Evolutionary conservation across 2,113 vertebrate species (phyloP).

Genomic region (Hemibates koningsi): DNA sequence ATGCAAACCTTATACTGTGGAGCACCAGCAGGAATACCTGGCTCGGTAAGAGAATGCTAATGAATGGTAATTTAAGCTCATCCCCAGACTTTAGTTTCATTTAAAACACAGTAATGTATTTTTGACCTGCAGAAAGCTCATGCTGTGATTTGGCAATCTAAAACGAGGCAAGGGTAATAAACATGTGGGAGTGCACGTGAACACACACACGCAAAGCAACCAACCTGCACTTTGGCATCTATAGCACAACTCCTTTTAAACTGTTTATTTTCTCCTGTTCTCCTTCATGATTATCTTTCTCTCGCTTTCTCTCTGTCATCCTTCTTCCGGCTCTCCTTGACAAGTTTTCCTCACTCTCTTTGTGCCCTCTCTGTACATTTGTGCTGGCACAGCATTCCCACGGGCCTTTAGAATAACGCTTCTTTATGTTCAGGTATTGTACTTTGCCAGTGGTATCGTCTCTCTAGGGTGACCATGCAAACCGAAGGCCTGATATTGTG

Average conservation of each 20-base stretch:
- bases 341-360: background rate
- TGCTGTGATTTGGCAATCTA: constrained; percentile 12
- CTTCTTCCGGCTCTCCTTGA: constrained; percentile 6
- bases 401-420: constrained; percentile 39
- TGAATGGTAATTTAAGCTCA: constrained; percentile 33
- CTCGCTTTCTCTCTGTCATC: background rate
- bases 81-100: constrained; percentile 20
- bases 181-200: background rate
- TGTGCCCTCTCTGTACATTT: constrained; percentile 12
- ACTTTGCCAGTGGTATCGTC: constrained; percentile 23
- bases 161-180: background rate
- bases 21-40: background rate
- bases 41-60: constrained; percentile 21
- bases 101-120: constrained; percentile 31
- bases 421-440: constrained; percentile 13
- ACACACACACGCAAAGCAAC: background rate
- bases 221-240: background rate
- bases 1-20: background rate
- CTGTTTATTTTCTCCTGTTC: background rate
- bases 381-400: constrained; percentile 38
- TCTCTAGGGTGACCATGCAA: constrained; percentile 29
- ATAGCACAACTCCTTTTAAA: background rate
- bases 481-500: constrained; percentile 4
- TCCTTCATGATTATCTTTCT: background rate
- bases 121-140: constrained; percentile 28